Evolutionary conservation across 2,888 invertebrate species (phyloP).

Genomic region (Rotaria socialis): DNA sequence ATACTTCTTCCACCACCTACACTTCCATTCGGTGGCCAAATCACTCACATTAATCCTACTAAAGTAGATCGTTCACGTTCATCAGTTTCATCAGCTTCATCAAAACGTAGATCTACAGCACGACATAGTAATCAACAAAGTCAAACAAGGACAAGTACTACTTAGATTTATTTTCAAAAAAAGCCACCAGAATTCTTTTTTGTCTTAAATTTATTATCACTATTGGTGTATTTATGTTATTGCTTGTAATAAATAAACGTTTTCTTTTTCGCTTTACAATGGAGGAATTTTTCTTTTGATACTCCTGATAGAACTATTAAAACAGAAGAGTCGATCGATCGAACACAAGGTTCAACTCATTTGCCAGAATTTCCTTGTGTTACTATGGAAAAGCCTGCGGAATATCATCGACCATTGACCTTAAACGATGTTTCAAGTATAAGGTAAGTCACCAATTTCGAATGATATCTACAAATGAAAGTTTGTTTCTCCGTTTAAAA

Average conservation of each 20-base stretch:
- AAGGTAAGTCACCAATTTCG: constrained; percentile 49
- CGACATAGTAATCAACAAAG: not conserved
- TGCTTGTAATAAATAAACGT: not conserved
- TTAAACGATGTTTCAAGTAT: constrained; percentile 55
- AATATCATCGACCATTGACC: constrained; percentile 51
- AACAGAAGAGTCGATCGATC: not conserved
- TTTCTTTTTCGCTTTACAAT: not conserved
- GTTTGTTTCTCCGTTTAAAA: not conserved
- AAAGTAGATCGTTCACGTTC: not conserved
- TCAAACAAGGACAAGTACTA: not conserved
- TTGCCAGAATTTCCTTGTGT: constrained; percentile 56
- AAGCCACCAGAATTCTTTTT: not conserved
- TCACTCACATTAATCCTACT: not conserved
- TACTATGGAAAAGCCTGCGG: constrained; percentile 51
- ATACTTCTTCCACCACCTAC: constrained; percentile 15
- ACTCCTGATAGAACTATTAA: constrained; percentile 47
- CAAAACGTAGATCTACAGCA: too few species aligned
- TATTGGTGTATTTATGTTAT: not conserved
- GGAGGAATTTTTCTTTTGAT: not conserved
- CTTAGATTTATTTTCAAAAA: not conserved
- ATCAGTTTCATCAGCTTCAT: not conserved
- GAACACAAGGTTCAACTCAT: constrained; percentile 53
- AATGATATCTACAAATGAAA: too few species aligned
- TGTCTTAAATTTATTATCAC: not conserved
- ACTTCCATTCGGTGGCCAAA: constrained; percentile 19